Evolutionary conservation across 2,797 vertebrate species (phyloP).

Genomic region (Macroramphosus scolopax): DNA sequence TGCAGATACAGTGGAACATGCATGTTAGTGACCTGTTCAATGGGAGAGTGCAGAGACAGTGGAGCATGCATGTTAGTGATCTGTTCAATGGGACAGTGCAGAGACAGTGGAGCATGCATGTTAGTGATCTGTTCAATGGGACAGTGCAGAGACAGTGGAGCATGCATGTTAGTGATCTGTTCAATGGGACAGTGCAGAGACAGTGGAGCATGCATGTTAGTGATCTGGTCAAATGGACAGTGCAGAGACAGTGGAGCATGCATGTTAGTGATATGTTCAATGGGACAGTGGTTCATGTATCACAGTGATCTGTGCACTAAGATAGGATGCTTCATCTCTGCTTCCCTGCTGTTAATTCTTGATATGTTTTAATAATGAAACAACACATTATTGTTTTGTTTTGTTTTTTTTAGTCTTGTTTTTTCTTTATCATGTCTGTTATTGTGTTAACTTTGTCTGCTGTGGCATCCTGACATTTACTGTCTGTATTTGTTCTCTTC

Average conservation of each 20-base stretch:
- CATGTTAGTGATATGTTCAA: too few relatives aligned
- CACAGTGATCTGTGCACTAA: too few relatives aligned
- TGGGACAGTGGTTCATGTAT: too few relatives aligned
- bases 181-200: too few relatives aligned
- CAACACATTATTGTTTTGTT: too few relatives aligned
- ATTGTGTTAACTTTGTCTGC: conserved; percentile 10
- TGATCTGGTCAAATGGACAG: conserved; percentile 68
- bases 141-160: too few relatives aligned
- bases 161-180: conserved; percentile 4
- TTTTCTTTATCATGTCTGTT: conserved; percentile 29
- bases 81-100: too few relatives aligned
- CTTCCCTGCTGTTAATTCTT: conserved; percentile 8
- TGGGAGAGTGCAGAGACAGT: too few relatives aligned
- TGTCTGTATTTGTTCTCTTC: conserved; percentile 36
- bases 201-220: too few relatives aligned
- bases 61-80: conserved; percentile 14
- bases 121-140: conserved; percentile 6
- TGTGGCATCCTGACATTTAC: conserved; percentile 30
- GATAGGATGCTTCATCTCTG: conserved; percentile 23
- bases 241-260: too few relatives aligned
- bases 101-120: conserved; percentile 15
- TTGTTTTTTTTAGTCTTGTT: conserved; percentile 19
- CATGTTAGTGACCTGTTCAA: too few relatives aligned
- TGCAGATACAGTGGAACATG: conserved; percentile 24
- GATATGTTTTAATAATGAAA: conserved; percentile 20